These are phyloP conservation scores for Drosophila rubida DNA, from an alignment of 2,888 invertebrate genomes.

Conservation along the genomic window DNA sequence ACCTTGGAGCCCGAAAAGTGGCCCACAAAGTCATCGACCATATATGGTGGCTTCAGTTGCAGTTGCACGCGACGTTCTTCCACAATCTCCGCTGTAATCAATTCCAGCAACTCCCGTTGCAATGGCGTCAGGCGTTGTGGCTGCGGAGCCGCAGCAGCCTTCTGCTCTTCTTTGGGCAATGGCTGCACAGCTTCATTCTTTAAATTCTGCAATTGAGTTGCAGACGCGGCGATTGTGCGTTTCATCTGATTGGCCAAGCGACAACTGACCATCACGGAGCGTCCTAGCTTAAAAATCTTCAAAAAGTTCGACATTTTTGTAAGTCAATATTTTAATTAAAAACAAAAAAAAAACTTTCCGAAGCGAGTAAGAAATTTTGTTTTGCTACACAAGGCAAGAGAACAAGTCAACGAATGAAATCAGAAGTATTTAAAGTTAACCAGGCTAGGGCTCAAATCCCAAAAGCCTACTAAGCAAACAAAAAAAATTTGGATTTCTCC, in stretches of 20 bases:
- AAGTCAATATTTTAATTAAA: background rate
- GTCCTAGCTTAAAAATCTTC: conserved; percentile 26
- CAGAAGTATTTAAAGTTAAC: background rate
- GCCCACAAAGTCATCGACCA: conserved; percentile 36
- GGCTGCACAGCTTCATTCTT: conserved; percentile 23
- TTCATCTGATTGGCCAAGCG: conserved; percentile 20
- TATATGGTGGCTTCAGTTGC: conserved; percentile 29
- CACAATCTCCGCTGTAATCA: conserved; percentile 45
- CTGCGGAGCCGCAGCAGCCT: background rate
- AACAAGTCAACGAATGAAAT: conserved; percentile 26
- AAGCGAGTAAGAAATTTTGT: conserved; percentile 33
- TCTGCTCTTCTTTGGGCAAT: conserved; percentile 9
- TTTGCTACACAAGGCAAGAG: conserved; percentile 20
- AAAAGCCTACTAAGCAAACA: conserved; percentile 18
- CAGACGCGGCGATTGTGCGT: conserved; percentile 25
- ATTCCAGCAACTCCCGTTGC: conserved; percentile 42
- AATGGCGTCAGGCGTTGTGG: conserved; percentile 14
- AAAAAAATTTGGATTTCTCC: too few species aligned
- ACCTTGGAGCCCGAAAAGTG: conserved; percentile 41
- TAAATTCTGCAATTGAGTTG: conserved; percentile 28
- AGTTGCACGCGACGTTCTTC: conserved; percentile 51
- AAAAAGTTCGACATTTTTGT: conserved; percentile 34
- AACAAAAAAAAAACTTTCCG: conserved; percentile 13
- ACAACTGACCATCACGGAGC: background rate
- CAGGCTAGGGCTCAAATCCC: background rate